Evolutionary conservation across 1,140 invertebrate species (phyloP), one percentile per base, ranked within the genome.

Genomic region (Panagrolaimus sp.): DNA sequence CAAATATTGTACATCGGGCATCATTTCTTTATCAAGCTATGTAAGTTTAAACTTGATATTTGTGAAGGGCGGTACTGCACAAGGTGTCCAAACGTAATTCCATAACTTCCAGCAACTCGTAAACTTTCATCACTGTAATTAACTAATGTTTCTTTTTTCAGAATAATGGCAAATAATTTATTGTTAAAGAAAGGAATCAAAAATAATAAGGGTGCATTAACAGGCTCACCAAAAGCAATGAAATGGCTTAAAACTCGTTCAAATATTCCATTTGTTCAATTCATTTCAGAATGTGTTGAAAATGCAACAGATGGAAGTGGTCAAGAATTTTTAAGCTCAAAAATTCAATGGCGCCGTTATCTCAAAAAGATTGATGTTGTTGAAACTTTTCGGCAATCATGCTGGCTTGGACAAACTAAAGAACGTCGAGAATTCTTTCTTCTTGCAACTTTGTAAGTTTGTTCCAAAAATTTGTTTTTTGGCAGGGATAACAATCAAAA

Each of bases 391-490:
- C 51, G 51, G 27, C 51, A 57, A 27, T 57, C 51, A 11, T 57
- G 51, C 4, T 57, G 51, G 51, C 14, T 57, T 25, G 51, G 51
- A 8, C 51, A 57, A 25, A 20, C 51, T 0, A 20, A n/a, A 4
- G 51, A 57, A 25, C 51, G 51, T 16, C 51, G 51, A 11, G 51
- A 57, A 57, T 57, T 57, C 51, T 57, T 57, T 23, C 27, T 57
- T 20, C 51, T 57, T 25, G 51, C 51, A 5, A 57, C 51, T 11
- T 57, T 57, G 51, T 57, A 57, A n/a, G 51, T 53, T 9, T n/a
- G n/a, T n/a, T n/a, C n/a, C n/a, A n/a, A n/a, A n/a, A n/a, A n/a
- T n/a, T n/a, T n/a, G n/a, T n/a, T n/a, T n/a, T n/a, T n/a, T n/a
- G n/a, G n/a, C n/a, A n/a, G n/a, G n/a, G n/a, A n/a, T n/a, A n/a